Conservation (phyloP, 2,888 invertebrate species). For the Dascillus cervinus region DNA sequence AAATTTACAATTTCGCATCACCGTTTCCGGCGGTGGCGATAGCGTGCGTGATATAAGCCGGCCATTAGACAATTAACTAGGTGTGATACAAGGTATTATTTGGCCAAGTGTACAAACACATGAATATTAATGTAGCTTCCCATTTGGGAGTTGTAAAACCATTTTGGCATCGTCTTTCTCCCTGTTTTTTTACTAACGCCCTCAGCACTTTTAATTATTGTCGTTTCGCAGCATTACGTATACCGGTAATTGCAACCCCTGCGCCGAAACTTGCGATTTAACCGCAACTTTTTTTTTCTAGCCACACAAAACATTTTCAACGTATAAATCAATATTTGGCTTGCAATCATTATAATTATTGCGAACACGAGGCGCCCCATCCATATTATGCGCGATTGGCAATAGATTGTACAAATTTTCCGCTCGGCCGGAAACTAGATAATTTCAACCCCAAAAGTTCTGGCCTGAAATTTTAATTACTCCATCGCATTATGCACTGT, state of each 20-base stretch:
- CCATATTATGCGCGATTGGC: too few relatives aligned
- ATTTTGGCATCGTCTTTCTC: constrained; percentile 18
- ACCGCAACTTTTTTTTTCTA: too few relatives aligned
- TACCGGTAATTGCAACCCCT: too few relatives aligned
- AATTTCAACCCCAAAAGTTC: too few relatives aligned
- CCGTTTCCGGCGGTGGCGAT: constrained; percentile 5
- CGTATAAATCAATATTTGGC: constrained; percentile 11
- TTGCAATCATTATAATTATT: constrained; percentile 10
- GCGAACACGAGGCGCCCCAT: constrained; percentile 8
- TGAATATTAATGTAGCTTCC: constrained; percentile 29
- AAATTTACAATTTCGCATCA: too few relatives aligned
- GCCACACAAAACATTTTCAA: too few relatives aligned
- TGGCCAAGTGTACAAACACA: constrained; percentile 27
- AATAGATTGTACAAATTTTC: too few relatives aligned
- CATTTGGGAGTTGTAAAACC: constrained; percentile 26
- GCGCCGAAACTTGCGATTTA: too few relatives aligned
- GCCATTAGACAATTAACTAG: constrained; percentile 19
- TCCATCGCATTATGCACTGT: too few relatives aligned
- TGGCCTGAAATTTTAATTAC: too few relatives aligned
- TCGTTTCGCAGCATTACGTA: constrained; percentile 6
- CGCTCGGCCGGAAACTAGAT: too few relatives aligned
- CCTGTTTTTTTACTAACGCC: constrained; percentile 7
- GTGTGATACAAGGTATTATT: constrained; percentile 30
- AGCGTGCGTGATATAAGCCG: constrained; percentile 7
- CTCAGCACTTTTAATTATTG: constrained; percentile 9